Conservation (phyloP, 2,797 vertebrate genomes). For the Rhinoraja longicauda region DNA sequence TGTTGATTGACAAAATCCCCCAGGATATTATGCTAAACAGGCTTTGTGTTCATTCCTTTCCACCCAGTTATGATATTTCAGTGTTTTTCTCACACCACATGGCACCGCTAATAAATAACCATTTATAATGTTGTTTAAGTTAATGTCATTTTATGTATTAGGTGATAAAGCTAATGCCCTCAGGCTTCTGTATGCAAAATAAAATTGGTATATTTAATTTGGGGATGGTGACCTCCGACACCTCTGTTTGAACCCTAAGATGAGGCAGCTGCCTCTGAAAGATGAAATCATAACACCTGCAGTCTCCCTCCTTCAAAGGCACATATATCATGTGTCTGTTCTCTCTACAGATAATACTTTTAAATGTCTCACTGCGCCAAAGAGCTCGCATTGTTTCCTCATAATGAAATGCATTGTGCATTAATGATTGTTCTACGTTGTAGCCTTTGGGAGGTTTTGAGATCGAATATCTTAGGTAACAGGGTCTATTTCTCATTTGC, state of each 20-base stretch:
- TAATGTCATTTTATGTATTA: constrained; percentile 8
- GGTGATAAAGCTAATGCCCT: neutral
- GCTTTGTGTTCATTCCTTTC: neutral
- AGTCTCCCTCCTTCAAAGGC: constrained; percentile 5
- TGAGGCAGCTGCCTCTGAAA: neutral
- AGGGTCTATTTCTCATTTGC: neutral
- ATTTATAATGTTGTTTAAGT: constrained; percentile 22
- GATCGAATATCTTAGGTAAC: constrained; percentile 24
- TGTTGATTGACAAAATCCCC: constrained; percentile 21
- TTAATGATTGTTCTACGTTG: constrained; percentile 23
- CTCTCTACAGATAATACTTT: constrained; percentile 17
- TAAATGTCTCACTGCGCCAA: constrained; percentile 23
- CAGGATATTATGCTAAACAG: constrained; percentile 25
- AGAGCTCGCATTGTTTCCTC: constrained; percentile 19
- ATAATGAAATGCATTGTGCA: constrained; percentile 31
- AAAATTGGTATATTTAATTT: constrained; percentile 22
- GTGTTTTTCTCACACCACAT: constrained; percentile 6
- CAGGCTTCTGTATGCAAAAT: constrained; percentile 21
- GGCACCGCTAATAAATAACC: constrained; percentile 22
- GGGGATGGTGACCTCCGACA: constrained; percentile 1
- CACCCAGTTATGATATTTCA: neutral
- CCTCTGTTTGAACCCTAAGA: neutral
- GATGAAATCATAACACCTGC: constrained; percentile 31
- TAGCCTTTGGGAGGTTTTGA: constrained; percentile 11
- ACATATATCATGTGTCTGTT: constrained; percentile 17